Evolutionary conservation across 2,888 invertebrate genomes (phyloP), one percentile per base, ranked within the genome.

Genomic region (Dascillus cervinus): DNA sequence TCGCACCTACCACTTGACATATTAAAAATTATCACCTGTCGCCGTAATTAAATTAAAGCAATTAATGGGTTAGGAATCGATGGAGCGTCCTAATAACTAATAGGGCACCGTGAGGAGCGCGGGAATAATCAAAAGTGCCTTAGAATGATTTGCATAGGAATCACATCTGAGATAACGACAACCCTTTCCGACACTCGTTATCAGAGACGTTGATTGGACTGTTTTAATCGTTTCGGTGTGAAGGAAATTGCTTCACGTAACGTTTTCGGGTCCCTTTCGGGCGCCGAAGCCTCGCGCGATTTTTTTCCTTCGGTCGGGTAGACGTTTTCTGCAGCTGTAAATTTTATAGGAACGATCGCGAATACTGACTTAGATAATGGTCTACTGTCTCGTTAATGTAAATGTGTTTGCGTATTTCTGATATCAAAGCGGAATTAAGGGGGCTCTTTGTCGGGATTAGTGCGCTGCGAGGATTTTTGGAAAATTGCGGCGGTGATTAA

Each of bases 91-190:
- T n/a, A n/a, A n/a, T 17, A 19, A 30, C 25, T 31, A 38, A 35
- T 38, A 38, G 34, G 26, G 32, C 38, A 27, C 41, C 41, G 35
- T 41, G 38, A 41, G 37, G 37, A 41, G 32, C 38, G n/a, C n/a
- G n/a, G 24, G 49, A 44, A 51, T 49, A 51, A 51, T 51, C 51
- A 51, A 51, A 51, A 50, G 51, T 51, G 51, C 44, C 44, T 46
- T 32, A 42, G 41, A 47, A 49, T 47, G 48, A 51, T 51, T 51
- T 49, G 51, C 51, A 51, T 51, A 51, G 51, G 43, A 51, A 51
- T 51, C 51, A 37, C 49, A 51, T 51, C 51, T 49, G 43, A 51
- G 51, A 51, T 51, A 51, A 49, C 48, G 49, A 50, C 49, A 51
- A 51, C 51, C 51, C 49, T 51, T n/a, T 51, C 46, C 48, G 46